A percentile compares a stretch with the other conserved stretches of the same genome.
These are phyloP conservation scores for Pomacea canaliculata DNA, from an alignment of 2,888 invertebrate species.

Conservation along the genomic window DNA sequence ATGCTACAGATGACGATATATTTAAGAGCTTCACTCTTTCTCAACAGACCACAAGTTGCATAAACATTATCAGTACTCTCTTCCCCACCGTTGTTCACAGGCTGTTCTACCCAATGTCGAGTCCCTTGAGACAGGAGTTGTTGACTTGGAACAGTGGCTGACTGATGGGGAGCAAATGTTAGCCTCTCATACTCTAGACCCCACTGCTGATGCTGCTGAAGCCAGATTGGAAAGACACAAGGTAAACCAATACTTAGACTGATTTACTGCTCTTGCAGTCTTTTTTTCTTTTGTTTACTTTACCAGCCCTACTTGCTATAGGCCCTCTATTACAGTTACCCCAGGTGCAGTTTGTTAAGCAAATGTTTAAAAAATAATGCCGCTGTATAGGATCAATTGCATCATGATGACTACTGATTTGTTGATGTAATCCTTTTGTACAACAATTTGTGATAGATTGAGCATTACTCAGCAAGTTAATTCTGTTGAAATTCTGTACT, in stretches of 20 bases:
- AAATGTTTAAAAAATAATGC: too few relatives aligned
- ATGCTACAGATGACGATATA: neutral
- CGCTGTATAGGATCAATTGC: too few relatives aligned
- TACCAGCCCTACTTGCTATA: neutral
- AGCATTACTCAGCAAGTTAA: too few relatives aligned
- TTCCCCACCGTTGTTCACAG: constrained; percentile 1
- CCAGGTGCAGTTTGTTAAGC: too few relatives aligned
- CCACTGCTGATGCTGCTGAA: constrained; percentile 80
- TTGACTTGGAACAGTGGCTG: constrained; percentile 88
- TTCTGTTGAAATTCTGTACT: too few relatives aligned
- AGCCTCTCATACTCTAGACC: constrained; percentile 74
- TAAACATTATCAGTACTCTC: neutral
- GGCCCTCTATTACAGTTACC: too few relatives aligned
- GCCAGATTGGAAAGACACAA: constrained; percentile 85
- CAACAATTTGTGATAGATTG: too few relatives aligned
- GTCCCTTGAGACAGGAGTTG: constrained; percentile 87
- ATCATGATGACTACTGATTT: too few relatives aligned
- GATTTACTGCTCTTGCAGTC: neutral
- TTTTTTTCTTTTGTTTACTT: neutral
- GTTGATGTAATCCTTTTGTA: too few relatives aligned
- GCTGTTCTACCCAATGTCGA: constrained; percentile 79
- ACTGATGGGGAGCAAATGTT: constrained; percentile 85
- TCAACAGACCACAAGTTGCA: neutral
- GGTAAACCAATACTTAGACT: constrained; percentile 54
- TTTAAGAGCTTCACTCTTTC: neutral